These are phyloP conservation scores for Scatophagus argus DNA, from an alignment of 2,113 vertebrate genomes.

Conservation along the genomic window DNA sequence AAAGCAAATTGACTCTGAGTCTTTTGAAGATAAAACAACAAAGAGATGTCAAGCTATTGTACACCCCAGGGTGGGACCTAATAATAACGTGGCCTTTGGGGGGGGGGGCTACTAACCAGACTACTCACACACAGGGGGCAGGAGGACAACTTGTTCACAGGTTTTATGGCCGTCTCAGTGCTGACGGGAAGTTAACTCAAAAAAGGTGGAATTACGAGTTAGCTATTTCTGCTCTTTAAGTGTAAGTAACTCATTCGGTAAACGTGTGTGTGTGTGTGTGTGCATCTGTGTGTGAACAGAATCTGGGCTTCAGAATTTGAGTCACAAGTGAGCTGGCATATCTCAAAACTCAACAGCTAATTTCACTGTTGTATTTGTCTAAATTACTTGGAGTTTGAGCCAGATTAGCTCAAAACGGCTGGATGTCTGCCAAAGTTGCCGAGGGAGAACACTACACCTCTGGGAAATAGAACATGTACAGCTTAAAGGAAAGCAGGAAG, in stretches of 20 bases:
- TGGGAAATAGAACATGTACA: neutral
- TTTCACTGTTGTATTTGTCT: neutral
- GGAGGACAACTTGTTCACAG: slow-evolving; percentile 24
- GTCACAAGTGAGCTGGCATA: neutral
- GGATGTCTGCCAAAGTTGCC: neutral
- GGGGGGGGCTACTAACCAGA: slow-evolving; percentile 39
- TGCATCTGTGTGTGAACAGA: neutral
- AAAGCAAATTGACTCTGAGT: neutral
- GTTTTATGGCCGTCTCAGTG: slow-evolving; percentile 11
- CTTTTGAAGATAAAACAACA: neutral
- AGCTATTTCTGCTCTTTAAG: neutral
- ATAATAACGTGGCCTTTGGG: slow-evolving; percentile 47
- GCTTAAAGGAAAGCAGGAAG: neutral
- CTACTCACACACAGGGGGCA: slow-evolving; percentile 1
- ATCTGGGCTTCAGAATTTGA: neutral
- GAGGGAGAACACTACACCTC: neutral
- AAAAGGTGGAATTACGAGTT: neutral
- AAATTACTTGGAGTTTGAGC: neutral
- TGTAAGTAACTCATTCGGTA: slow-evolving; percentile 10
- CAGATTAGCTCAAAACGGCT: neutral
- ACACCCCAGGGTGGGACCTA: slow-evolving; percentile 22
- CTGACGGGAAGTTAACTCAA: slow-evolving; percentile 22
- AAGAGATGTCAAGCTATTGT: neutral
- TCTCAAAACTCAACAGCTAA: slow-evolving; percentile 15
- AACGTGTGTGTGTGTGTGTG: slow-evolving; percentile 6